phyloP scores from a whole-genome alignment of 2,797 vertebrate genomes.

The Macropodus opercularis region DNA sequence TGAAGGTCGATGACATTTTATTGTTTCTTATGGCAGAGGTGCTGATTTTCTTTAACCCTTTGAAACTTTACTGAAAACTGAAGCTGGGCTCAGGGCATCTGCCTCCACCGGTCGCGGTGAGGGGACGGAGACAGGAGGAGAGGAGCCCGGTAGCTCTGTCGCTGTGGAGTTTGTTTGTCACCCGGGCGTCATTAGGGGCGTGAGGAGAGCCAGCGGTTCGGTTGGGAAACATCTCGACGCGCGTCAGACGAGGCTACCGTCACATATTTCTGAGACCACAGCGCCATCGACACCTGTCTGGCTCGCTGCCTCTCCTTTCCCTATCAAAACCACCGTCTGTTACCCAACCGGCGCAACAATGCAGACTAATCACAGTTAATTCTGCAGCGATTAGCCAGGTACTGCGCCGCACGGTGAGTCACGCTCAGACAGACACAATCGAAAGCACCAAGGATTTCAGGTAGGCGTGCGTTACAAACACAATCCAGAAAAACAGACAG shows the following conservation, averaged over 20 bases:
- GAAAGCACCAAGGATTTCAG: conserved; percentile 66
- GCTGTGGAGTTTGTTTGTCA: no score
- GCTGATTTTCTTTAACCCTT: no score
- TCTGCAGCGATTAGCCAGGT: conserved; percentile 39
- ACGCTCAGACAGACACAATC: conserved; percentile 68
- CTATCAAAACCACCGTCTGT: conserved; percentile 66
- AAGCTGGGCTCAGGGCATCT: no score
- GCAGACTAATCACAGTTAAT: conserved; percentile 63
- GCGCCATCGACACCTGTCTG: conserved; percentile 43
- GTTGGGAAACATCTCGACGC: conserved; percentile 46
- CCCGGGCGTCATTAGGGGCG: no score
- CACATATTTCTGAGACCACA: conserved; percentile 34
- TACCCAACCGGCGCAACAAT: conserved; percentile 59
- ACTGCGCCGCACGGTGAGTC: conserved; percentile 55
- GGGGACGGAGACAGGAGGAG: no score
- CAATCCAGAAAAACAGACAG: conserved; percentile 32
- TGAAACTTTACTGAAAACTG: no score
- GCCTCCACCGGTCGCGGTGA: no score
- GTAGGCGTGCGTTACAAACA: conserved; percentile 55
- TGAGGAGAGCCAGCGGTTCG: no score
- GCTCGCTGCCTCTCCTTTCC: conserved; percentile 70
- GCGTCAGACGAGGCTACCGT: conserved; percentile 42
- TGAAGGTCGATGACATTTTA: no score
- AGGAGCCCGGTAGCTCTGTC: no score
- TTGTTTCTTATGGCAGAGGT: no score